phyloP scores from a whole-genome alignment of 2,888 invertebrate genomes.

The Brachylomia viminalis region DNA sequence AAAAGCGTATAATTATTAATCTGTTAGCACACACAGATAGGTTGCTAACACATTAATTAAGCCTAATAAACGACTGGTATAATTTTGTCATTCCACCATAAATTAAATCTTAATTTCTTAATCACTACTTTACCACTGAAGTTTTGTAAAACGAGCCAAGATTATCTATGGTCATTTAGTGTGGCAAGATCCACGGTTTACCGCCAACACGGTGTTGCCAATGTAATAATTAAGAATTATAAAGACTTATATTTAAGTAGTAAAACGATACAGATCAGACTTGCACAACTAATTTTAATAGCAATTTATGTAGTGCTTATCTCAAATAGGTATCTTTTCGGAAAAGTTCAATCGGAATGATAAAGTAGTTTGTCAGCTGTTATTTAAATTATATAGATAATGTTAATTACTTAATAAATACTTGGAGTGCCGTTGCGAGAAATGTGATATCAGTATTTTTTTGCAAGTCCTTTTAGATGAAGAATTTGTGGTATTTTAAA shows the following conservation, averaged over 20 bases:
- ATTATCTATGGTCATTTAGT: constrained; percentile 61
- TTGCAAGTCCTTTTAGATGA: constrained; percentile 19
- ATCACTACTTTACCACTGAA: constrained; percentile 41
- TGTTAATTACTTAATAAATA: constrained; percentile 64
- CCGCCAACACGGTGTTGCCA: constrained; percentile 60
- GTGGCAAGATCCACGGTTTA: constrained; percentile 56
- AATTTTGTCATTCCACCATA: constrained; percentile 37
- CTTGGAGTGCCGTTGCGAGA: constrained; percentile 24
- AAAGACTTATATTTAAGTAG: constrained; percentile 64
- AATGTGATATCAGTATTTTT: constrained; percentile 43
- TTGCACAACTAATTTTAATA: constrained; percentile 76
- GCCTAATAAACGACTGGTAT: constrained; percentile 15
- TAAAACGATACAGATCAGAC: constrained; percentile 72
- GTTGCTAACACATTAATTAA: constrained; percentile 20
- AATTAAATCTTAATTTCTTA: constrained; percentile 53
- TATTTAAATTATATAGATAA: constrained; percentile 63
- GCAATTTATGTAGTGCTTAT: constrained; percentile 75
- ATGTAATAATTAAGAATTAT: constrained; percentile 69
- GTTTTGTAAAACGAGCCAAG: constrained; percentile 48
- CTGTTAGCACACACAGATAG: background rate
- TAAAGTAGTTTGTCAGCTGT: constrained; percentile 62
- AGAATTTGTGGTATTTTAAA: background rate
- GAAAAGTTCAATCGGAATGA: constrained; percentile 74
- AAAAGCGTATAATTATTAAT: constrained; percentile 15
- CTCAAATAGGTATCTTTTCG: constrained; percentile 78